Conservation (phyloP, 1,140 invertebrate genomes). For the Euschistus heros region DNA sequence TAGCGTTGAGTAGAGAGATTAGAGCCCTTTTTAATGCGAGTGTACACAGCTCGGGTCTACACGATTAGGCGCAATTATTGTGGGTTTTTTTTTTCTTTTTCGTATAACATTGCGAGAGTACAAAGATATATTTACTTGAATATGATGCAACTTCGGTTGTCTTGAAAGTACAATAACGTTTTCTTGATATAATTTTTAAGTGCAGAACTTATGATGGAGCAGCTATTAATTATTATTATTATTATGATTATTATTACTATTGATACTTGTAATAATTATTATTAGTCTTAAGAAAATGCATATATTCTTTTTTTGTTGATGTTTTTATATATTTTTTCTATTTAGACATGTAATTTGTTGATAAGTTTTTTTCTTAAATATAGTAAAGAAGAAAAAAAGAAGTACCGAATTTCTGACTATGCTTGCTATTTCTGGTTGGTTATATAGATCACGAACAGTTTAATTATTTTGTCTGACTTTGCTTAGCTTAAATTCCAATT, state of each 20-base stretch:
- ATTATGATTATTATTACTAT: background rate
- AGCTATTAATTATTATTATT: background rate
- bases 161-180: constrained; percentile 13
- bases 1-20: background rate
- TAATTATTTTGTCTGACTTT: too few species aligned
- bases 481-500: too few species aligned
- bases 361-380: background rate
- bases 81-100: too few species aligned
- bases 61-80: too few species aligned
- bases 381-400: background rate
- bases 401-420: background rate
- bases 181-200: constrained; percentile 11
- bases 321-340: constrained; percentile 4
- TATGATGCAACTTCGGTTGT: constrained; percentile 13
- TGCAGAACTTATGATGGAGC: background rate
- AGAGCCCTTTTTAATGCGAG: background rate
- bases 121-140: constrained; percentile 11
- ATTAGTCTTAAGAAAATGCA: background rate
- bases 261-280: background rate
- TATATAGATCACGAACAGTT: too few species aligned
- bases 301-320: constrained; percentile 12
- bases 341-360: constrained; percentile 4
- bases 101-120: background rate
- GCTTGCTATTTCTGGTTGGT: too few species aligned
- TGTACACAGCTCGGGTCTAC: background rate